A percentile compares a stretch with the other conserved stretches of the same genome.
Evolutionary conservation across 2,113 vertebrate genomes (phyloP).

Genomic region (Xenus cinereus): DNA sequence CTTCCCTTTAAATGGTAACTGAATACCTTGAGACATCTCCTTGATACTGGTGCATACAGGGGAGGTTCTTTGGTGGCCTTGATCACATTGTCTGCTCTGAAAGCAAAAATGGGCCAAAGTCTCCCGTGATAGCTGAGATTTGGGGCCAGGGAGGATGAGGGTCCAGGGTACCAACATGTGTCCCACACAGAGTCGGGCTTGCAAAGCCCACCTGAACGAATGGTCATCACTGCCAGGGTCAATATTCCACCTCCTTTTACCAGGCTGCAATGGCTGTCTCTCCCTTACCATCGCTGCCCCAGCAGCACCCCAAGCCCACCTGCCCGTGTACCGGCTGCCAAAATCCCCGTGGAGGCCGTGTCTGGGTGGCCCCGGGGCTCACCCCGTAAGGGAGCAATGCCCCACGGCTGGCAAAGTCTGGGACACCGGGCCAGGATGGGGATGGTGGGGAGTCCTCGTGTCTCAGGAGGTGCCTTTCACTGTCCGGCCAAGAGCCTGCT

Average conservation of each 20-base stretch:
- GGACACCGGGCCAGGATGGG: not conserved
- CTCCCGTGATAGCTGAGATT: rapidly evolving
- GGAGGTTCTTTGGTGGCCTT: not conserved
- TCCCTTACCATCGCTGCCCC: not conserved
- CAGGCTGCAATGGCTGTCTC: not conserved
- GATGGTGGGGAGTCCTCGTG: rapidly evolving
- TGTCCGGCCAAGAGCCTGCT: not conserved
- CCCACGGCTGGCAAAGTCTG: rapidly evolving
- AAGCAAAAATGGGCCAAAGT: not conserved
- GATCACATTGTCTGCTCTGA: not conserved
- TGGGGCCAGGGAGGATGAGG: not conserved
- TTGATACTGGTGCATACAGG: rapidly evolving
- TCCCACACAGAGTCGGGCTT: not conserved
- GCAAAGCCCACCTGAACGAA: not conserved
- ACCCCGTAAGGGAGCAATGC: not conserved
- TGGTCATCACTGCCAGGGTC: rapidly evolving
- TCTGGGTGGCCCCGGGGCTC: not conserved
- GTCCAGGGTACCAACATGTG: not conserved
- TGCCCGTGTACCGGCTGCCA: not conserved
- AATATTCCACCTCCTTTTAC: not conserved
- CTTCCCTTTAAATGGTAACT: not conserved
- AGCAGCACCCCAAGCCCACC: not conserved
- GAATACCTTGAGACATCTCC: not conserved
- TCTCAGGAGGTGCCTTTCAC: not conserved
- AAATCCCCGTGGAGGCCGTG: rapidly evolving